phyloP scores from a whole-genome alignment of 2,797 vertebrate genomes.

The Borostomias antarcticus region DNA sequence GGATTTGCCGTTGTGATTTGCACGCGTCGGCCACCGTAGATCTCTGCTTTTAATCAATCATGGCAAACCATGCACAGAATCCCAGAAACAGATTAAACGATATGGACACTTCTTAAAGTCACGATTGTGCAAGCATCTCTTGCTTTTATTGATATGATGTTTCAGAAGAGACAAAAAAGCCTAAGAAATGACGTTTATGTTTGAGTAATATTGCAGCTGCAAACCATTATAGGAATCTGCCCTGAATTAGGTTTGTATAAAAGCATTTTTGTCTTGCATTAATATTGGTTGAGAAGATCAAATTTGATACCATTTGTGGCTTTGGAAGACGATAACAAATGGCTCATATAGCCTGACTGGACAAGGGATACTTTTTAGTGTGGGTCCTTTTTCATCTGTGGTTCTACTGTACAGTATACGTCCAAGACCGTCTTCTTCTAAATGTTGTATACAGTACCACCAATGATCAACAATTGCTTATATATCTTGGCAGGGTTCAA shows the following conservation, averaged over 20 bases:
- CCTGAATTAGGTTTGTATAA: conserved; percentile 19
- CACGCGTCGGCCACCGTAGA: no score
- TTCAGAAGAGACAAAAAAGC: conserved; percentile 1
- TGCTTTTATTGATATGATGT: background rate
- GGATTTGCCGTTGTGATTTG: no score
- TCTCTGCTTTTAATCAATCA: conserved; percentile 15
- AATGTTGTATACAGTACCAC: no score
- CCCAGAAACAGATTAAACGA: conserved; percentile 1
- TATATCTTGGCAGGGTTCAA: no score
- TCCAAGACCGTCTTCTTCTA: no score
- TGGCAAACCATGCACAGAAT: conserved; percentile 8
- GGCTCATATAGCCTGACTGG: conserved; percentile 14
- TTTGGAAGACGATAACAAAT: conserved; percentile 46
- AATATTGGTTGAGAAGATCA: conserved; percentile 35
- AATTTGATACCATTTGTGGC: conserved; percentile 42
- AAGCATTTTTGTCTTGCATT: conserved; percentile 25
- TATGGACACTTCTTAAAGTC: conserved; percentile 8
- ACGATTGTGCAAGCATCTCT: conserved; percentile 16
- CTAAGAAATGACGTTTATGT: conserved; percentile 31
- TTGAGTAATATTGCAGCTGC: conserved; percentile 40
- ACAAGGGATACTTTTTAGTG: no score
- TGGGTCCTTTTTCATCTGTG: no score
- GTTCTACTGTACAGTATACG: no score
- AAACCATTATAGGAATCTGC: conserved; percentile 29
- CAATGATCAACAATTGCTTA: no score